A percentile compares a stretch with the other conserved stretches of the same genome.
phyloP scores from a whole-genome alignment of 2,888 invertebrate genomes.

The Myopa tessellatipennis region DNA sequence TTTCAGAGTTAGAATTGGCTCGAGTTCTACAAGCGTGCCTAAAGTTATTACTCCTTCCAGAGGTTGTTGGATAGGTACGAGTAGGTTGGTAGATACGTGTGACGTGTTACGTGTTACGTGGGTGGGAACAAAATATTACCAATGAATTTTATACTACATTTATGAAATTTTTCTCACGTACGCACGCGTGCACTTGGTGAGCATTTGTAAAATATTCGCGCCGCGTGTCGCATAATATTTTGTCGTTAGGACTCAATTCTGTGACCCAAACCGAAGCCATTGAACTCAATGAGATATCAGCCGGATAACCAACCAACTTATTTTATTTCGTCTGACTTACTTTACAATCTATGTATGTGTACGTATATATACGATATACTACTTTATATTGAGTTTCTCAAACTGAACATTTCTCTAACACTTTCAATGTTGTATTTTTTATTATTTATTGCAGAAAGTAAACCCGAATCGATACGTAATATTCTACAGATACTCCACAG shows the following conservation, averaged over 20 bases:
- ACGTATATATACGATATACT: neutral
- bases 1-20: neutral
- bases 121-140: conserved; percentile 11
- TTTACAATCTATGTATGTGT: neutral
- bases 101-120: neutral
- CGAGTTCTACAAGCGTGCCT: neutral
- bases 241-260: neutral
- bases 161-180: conserved; percentile 31
- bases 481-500: too few relatives aligned
- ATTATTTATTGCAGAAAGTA: too few relatives aligned
- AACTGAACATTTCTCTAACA: too few relatives aligned
- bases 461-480: too few relatives aligned
- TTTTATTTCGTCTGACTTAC: neutral
- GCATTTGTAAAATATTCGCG: conserved; percentile 22
- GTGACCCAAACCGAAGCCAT: neutral
- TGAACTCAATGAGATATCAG: too few relatives aligned
- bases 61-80: neutral
- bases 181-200: neutral
- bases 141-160: conserved; percentile 24
- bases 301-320: too few relatives aligned
- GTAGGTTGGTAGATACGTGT: neutral
- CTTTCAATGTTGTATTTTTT: too few relatives aligned
- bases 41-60: neutral
- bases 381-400: too few relatives aligned
- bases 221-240: neutral